Conservation (phyloP, 2,888 invertebrate genomes). For the Synergus gifuensis region DNA sequence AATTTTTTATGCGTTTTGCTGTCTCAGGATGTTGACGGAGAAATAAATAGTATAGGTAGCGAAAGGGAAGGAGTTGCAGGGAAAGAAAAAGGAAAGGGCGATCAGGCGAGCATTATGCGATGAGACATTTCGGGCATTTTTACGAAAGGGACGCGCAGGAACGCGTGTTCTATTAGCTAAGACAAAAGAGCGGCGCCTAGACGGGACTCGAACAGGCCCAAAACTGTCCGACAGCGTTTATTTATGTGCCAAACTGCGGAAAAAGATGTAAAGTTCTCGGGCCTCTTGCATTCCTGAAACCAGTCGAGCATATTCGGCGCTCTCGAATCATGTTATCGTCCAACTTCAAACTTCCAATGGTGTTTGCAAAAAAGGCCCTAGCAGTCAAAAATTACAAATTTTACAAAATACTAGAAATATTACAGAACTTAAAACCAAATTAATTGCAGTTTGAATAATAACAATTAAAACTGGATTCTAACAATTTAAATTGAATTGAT, state of each 20-base stretch:
- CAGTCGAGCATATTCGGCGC: slow-evolving; percentile 67
- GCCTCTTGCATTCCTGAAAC: slow-evolving; percentile 70
- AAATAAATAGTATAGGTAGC: slow-evolving; percentile 17
- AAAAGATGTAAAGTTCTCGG: slow-evolving; percentile 76
- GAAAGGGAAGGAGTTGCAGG: slow-evolving; percentile 44
- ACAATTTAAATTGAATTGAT: no score
- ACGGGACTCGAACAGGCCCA: slow-evolving; percentile 60
- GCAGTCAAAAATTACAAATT: not conserved
- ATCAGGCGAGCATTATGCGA: slow-evolving; percentile 73
- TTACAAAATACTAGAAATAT: no score
- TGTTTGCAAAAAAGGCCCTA: not conserved
- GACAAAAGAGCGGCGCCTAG: slow-evolving; percentile 78
- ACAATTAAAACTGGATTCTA: no score
- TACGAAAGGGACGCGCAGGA: slow-evolving; percentile 74
- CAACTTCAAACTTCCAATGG: slow-evolving; percentile 12
- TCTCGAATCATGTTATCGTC: slow-evolving; percentile 42
- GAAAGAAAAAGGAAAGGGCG: slow-evolving; percentile 60
- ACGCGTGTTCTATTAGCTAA: slow-evolving; percentile 77
- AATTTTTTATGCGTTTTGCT: not conserved
- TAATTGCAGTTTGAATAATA: no score
- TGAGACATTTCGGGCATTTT: slow-evolving; percentile 75
- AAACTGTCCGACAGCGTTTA: slow-evolving; percentile 74
- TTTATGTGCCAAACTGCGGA: slow-evolving; percentile 76
- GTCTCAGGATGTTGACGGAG: not conserved
- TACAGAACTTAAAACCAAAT: no score